Conservation (phyloP, 2,888 invertebrate species). For the Clepsis dumicolana region DNA sequence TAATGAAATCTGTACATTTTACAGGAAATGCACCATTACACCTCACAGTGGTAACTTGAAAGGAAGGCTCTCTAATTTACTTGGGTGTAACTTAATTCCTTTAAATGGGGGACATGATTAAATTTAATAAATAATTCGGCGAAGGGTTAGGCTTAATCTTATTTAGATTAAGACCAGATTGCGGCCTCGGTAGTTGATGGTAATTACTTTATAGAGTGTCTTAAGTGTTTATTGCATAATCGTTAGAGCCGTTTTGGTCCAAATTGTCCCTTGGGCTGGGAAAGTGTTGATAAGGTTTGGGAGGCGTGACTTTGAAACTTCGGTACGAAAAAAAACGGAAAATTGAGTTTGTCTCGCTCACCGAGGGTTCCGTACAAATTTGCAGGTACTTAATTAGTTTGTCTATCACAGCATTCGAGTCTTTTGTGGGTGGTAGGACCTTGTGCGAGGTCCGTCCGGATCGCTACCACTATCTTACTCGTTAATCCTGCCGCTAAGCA, state of each 20-base stretch:
- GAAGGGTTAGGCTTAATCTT: slow-evolving; percentile 39
- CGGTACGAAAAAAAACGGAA: no score
- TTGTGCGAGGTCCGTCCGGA: no score
- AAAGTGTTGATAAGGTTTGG: slow-evolving; percentile 1
- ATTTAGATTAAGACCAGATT: slow-evolving; percentile 35
- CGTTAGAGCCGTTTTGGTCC: slow-evolving; percentile 3
- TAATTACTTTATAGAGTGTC: slow-evolving; percentile 39
- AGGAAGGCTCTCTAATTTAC: slow-evolving; percentile 32
- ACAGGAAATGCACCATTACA: background rate
- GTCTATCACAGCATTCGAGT: no score
- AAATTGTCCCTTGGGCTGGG: slow-evolving; percentile 22
- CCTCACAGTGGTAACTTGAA: slow-evolving; percentile 9
- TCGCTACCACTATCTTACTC: no score
- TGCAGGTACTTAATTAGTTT: no score
- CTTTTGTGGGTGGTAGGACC: no score
- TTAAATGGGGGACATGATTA: slow-evolving; percentile 32
- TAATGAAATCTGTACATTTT: background rate
- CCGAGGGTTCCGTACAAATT: no score
- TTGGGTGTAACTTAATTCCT: slow-evolving; percentile 34
- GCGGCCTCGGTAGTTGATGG: slow-evolving; percentile 28
- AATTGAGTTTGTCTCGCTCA: no score
- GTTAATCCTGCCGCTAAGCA: no score
- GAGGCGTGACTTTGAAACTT: background rate
- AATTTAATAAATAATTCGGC: slow-evolving; percentile 43
- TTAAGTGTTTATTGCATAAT: slow-evolving; percentile 38